A percentile compares a stretch with the other conserved stretches of the same genome.
Conservation (phyloP, 92 coral and sea anemone species). For the Scolanthus callimorphus region DNA sequence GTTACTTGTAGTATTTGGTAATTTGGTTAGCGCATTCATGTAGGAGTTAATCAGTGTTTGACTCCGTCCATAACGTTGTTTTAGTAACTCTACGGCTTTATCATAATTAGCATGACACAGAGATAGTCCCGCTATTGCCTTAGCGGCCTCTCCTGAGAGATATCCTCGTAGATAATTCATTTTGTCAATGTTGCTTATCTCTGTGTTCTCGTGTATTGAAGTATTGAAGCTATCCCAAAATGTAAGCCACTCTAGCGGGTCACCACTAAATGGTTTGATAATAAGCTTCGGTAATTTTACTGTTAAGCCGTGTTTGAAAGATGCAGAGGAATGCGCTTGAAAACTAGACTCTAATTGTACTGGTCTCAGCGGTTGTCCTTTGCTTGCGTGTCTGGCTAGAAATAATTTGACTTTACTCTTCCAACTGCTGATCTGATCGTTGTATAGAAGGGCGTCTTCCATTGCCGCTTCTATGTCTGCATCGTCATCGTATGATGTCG, state of each 20-base stretch:
- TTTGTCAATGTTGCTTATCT: slow-evolving; percentile 34
- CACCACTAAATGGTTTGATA: slow-evolving; percentile 28
- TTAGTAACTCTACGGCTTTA: slow-evolving; percentile 35
- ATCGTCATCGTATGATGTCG: slow-evolving; percentile 8
- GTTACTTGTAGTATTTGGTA: too few relatives aligned
- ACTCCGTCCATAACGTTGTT: slow-evolving; percentile 33
- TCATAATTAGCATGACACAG: slow-evolving; percentile 43
- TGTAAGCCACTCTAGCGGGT: slow-evolving; percentile 29
- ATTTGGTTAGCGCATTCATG: too few relatives aligned
- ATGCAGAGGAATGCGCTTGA: too few relatives aligned
- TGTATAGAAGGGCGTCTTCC: too few relatives aligned
- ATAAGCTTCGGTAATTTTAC: slow-evolving; percentile 46
- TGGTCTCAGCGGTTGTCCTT: slow-evolving; percentile 12
- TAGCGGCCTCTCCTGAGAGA: slow-evolving; percentile 36
- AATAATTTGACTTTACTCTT: slow-evolving; percentile 13
- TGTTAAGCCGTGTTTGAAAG: too few relatives aligned
- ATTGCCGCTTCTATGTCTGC: slow-evolving; percentile 1
- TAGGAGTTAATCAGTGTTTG: slow-evolving; percentile 39
- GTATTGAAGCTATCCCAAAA: slow-evolving; percentile 40
- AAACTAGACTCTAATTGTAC: too few relatives aligned
- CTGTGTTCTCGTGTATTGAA: slow-evolving; percentile 45
- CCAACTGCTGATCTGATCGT: slow-evolving; percentile 15
- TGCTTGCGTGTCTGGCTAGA: slow-evolving; percentile 6
- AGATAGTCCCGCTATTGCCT: slow-evolving; percentile 41
- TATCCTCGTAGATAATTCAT: slow-evolving; percentile 45